Evolutionary conservation across 2,113 vertebrate species (phyloP).

Genomic region (Hippocampus mohnikei): DNA sequence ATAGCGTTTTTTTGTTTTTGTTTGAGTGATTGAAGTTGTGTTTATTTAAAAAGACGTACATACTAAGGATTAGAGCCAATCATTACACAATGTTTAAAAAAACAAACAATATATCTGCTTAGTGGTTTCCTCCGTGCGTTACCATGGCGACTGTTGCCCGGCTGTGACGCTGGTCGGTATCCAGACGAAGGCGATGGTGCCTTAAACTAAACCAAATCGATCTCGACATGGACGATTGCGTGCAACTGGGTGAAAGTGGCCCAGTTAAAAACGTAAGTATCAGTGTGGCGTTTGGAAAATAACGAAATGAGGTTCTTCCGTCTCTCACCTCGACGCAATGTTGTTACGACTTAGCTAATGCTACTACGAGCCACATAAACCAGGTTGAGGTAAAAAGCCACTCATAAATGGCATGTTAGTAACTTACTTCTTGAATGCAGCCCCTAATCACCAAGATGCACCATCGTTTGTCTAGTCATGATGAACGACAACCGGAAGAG

Average conservation of each 20-base stretch:
- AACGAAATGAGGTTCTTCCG: not conserved
- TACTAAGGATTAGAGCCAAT: not conserved
- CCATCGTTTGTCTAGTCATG: fast-evolving
- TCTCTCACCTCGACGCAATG: too few relatives aligned
- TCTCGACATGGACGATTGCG: slow-evolving; percentile 76
- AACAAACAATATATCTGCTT: not conserved
- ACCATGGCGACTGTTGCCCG: slow-evolving; percentile 63
- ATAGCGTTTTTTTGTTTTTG: not conserved
- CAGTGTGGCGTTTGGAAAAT: not conserved
- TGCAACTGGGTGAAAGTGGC: slow-evolving; percentile 65
- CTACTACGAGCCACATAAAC: slow-evolving; percentile 26
- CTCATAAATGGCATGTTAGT: not conserved
- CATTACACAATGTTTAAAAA: not conserved
- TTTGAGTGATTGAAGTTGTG: not conserved
- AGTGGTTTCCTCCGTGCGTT: slow-evolving; percentile 30
- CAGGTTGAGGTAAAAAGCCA: not conserved
- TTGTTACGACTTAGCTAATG: not conserved
- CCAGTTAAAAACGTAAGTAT: slow-evolving; percentile 63
- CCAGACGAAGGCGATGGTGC: slow-evolving; percentile 48
- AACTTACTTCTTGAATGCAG: not conserved
- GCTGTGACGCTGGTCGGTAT: slow-evolving; percentile 54
- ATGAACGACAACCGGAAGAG: not conserved
- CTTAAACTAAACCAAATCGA: not conserved
- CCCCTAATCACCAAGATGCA: not conserved
- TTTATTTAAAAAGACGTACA: not conserved